Conservation (phyloP, 2,888 invertebrate species). For the Oeneis ivallda region DNA sequence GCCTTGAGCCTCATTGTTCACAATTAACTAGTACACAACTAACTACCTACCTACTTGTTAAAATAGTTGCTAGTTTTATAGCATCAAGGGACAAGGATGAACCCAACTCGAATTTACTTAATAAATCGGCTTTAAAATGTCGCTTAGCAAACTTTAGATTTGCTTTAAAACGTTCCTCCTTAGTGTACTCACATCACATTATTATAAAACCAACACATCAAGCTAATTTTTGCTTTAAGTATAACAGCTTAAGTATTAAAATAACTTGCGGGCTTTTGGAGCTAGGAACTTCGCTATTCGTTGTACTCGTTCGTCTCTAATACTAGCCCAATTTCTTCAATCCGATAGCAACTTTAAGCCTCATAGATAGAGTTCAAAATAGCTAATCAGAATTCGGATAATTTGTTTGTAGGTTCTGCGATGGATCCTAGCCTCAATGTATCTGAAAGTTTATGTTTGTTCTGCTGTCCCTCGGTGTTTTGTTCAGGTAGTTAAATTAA, state of each 20-base stretch:
- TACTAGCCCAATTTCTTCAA: conserved; percentile 1
- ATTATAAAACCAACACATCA: background rate
- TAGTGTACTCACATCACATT: background rate
- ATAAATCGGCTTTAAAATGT: conserved; percentile 31
- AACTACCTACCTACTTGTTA: background rate
- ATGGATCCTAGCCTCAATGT: conserved; percentile 16
- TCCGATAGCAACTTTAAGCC: background rate
- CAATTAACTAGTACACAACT: background rate
- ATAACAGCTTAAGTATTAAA: background rate
- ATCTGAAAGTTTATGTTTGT: conserved; percentile 35
- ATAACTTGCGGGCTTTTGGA: background rate
- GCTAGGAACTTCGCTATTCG: background rate
- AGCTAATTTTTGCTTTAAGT: background rate
- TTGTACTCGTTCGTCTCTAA: background rate
- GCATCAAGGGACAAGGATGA: conserved; percentile 8
- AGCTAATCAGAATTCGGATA: background rate
- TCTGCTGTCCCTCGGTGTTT: conserved; percentile 30
- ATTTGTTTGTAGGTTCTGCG: conserved; percentile 16
- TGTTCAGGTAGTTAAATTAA: conserved; percentile 30
- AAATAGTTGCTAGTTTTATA: background rate
- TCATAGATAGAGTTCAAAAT: background rate
- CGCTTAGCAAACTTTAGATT: conserved; percentile 37
- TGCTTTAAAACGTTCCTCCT: conserved; percentile 23
- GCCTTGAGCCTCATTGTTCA: too few species aligned
- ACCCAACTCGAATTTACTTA: conserved; percentile 23